Conservation (phyloP, 2,888 invertebrate species). For the Diachrysia chrysitis region DNA sequence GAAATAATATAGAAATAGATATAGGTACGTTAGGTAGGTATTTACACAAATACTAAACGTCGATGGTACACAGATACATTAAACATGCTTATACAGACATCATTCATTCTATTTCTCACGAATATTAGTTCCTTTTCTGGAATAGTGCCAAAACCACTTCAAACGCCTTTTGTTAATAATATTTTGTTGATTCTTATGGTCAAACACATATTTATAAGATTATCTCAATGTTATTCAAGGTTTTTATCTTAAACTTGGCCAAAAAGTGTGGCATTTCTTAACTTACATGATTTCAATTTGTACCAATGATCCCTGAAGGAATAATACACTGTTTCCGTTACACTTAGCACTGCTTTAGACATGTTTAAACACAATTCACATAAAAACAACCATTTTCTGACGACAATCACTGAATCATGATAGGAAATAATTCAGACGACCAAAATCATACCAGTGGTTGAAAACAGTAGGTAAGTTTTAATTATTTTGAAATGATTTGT, state of each 20-base stretch:
- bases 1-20: too few relatives aligned
- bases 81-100: background rate
- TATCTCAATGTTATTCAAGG: background rate
- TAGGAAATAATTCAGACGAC: conserved; percentile 4
- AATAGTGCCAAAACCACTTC: background rate
- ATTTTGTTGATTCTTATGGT: background rate
- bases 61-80: background rate
- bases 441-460: conserved; percentile 24
- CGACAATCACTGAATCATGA: conserved; percentile 15
- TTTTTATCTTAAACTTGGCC: background rate
- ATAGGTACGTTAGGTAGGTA: too few relatives aligned
- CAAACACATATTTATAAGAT: too few relatives aligned
- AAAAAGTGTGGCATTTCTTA: background rate
- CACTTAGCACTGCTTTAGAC: conserved; percentile 68
- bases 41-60: too few relatives aligned
- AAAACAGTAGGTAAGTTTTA: conserved; percentile 12
- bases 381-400: background rate
- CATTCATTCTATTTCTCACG: background rate
- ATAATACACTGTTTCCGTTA: conserved; percentile 68
- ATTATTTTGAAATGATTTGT: background rate
- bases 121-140: background rate
- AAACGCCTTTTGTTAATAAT: background rate
- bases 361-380: conserved; percentile 60
- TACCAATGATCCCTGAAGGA: conserved; percentile 77
- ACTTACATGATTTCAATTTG: conserved; percentile 82